phyloP scores from a whole-genome alignment of 2,113 vertebrate species.

The Campylomormyrus tamandua region DNA sequence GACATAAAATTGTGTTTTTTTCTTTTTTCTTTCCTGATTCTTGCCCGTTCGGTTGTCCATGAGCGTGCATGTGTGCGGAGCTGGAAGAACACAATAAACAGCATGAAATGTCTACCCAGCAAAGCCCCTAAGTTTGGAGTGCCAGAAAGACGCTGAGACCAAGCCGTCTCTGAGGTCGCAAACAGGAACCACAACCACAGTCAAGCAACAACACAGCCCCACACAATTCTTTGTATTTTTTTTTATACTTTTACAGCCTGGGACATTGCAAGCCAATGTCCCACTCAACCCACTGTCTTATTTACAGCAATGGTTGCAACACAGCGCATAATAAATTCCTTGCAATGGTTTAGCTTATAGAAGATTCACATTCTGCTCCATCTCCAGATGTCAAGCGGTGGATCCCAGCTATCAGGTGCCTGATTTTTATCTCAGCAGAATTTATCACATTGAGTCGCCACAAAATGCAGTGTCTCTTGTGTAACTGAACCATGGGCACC shows the following conservation, averaged over 20 bases:
- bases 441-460: not conserved
- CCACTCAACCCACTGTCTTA: not conserved
- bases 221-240: not conserved
- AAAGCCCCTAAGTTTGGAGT: not conserved
- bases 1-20: not conserved
- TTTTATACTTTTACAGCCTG: constrained; percentile 10
- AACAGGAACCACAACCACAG: constrained; percentile 10
- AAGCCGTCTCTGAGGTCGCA: not conserved
- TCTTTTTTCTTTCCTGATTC: not conserved
- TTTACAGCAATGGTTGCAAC: not conserved
- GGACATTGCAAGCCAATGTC: not conserved
- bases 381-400: not conserved
- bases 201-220: constrained; percentile 13
- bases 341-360: not conserved
- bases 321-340: not conserved
- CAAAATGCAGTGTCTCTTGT: not conserved
- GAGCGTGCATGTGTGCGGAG: not conserved
- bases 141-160: constrained; percentile 19
- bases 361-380: not conserved
- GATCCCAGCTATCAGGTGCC: not conserved
- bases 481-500: not conserved
- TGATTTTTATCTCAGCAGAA: not conserved
- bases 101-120: not conserved
- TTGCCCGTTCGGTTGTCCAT: not conserved
- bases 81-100: not conserved